Evolutionary conservation across 2,888 invertebrate species (phyloP).

Genomic region (Trachelus troglodyta): DNA sequence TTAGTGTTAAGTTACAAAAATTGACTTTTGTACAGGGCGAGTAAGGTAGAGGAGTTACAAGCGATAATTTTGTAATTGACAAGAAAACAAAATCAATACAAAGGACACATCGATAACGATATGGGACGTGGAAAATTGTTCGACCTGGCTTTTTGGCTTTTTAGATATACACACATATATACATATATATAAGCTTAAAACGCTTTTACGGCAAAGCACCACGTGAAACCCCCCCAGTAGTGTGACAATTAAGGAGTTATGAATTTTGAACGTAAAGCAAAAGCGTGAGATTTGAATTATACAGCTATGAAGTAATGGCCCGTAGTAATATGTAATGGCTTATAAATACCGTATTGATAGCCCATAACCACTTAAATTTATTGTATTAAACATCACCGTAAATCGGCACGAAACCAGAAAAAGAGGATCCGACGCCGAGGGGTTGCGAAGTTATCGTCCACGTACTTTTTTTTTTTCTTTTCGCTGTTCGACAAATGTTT

Average conservation of each 20-base stretch:
- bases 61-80: not conserved
- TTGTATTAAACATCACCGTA: conserved; percentile 18
- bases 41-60: not conserved
- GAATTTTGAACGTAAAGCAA: conserved; percentile 7
- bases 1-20: not conserved
- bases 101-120: not conserved
- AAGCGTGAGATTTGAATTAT: not conserved
- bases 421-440: not conserved
- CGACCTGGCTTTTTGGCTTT: conserved; percentile 10
- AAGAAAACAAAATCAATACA: not conserved
- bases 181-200: not conserved
- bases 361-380: conserved; percentile 17
- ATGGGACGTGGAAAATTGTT: not conserved
- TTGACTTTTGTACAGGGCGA: not conserved
- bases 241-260: not conserved
- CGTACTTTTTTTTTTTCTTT: not conserved
- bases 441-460: not conserved
- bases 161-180: not conserved
- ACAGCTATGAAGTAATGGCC: conserved; percentile 17
- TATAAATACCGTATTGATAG: conserved; percentile 27
- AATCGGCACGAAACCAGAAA: not conserved
- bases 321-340: conserved; percentile 25
- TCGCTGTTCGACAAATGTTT: not conserved
- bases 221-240: conserved; percentile 3
- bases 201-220: conserved; percentile 1